Base-by-base conservation (phyloP, 2,113 vertebrate species). In the Picathartes gymnocephalus region DNA sequence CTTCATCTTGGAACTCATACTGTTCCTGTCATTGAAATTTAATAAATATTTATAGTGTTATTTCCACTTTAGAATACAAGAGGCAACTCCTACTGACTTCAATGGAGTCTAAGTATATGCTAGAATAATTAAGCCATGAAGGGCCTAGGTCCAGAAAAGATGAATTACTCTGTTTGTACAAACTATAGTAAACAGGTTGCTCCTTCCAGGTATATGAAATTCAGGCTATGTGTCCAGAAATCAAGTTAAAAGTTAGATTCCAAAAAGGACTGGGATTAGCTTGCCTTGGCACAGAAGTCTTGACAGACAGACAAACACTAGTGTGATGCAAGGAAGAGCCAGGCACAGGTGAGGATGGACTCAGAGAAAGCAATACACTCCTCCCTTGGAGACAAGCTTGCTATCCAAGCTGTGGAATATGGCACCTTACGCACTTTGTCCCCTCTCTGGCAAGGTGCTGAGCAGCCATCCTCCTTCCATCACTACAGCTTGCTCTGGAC, bases 91-190 rank as follows among this genome's bases (percentile, higher is more conserved):
- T 44, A 24, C 48, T 69, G 57, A 45, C 61, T 87, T 72, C 40
- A 60, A 0, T 0, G 0, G 27, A 76, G 21, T 79, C 56, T 56
- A 40, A 60, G 25, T 15, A 30, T 5, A 44, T 7, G 22, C 24
- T 73, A 54, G 16, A 40, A 35, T 70, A 78, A 58, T 0, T 80
- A 88, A 88, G 37, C n/a, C 45, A 45, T 13, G 40, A 10, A 13
- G 5, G 30, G 16, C n/a, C 33, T 14, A 22, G 17, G 37, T 40
- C 69, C 31, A 33, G 40, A 56, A 16, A 48, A 51, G 33, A 57
- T 50, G 13, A 86, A n/a, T 22, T 37, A 25, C 10, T 71, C 22
- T 13, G 35, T 86, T 76, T 68, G 23, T 30, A 61, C 12, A 66
- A 60, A 72, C n/a, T 45, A 4, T 2, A 64, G 79, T 12, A 42